phyloP scores from a whole-genome alignment of 2,888 invertebrate genomes.

The Elysia crispata region DNA sequence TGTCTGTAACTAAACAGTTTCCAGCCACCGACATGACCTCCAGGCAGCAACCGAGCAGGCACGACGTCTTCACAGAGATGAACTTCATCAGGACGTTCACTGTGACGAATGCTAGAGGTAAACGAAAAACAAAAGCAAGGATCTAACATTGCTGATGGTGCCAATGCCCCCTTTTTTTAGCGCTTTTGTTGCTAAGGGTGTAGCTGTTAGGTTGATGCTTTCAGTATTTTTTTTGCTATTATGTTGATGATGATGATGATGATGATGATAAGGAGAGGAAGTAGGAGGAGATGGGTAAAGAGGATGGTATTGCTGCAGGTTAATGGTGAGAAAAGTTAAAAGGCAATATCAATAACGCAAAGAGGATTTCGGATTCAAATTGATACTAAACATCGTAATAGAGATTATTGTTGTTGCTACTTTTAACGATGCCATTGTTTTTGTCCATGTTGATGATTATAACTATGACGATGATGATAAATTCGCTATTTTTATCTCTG shows the following conservation, averaged over 20 bases:
- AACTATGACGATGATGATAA: too few species aligned
- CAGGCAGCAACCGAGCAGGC: conserved; percentile 29
- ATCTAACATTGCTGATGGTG: too few species aligned
- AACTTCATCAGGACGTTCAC: conserved; percentile 36
- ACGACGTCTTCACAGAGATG: conserved; percentile 23
- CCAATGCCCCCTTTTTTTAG: too few species aligned
- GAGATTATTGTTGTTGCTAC: too few species aligned
- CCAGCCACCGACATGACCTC: conserved; percentile 10
- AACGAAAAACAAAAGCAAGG: neutral
- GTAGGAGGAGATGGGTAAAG: neutral
- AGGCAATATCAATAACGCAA: too few species aligned
- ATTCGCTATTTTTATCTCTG: too few species aligned
- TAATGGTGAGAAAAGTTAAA: neutral
- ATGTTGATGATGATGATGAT: conserved; percentile 36
- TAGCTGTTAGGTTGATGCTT: neutral
- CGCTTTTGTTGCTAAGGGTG: neutral
- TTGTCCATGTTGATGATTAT: too few species aligned
- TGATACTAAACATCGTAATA: too few species aligned
- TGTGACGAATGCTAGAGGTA: conserved; percentile 18
- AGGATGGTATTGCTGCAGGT: neutral
- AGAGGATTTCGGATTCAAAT: too few species aligned
- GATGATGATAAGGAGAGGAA: conserved; percentile 11
- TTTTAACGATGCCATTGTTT: too few species aligned
- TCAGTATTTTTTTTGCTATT: conserved; percentile 26
- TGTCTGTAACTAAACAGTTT: conserved; percentile 39